Conservation (phyloP, 1,140 invertebrate genomes). For the Cyclina sinensis region DNA sequence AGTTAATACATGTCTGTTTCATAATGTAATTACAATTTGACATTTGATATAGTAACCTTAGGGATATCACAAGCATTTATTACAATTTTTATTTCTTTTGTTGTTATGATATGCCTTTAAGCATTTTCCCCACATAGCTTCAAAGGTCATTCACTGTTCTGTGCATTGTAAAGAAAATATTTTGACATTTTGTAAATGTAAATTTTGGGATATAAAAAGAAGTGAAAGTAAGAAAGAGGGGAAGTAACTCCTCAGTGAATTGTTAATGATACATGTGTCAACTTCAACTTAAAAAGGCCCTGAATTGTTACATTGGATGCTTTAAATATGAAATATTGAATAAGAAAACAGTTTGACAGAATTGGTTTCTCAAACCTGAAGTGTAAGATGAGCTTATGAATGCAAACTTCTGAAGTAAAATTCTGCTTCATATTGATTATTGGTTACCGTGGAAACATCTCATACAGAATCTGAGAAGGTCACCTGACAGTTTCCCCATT, state of each 20-base stretch:
- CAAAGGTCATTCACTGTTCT: no score
- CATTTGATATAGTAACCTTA: not conserved
- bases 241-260: not conserved
- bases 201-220: no score
- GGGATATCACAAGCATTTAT: not conserved
- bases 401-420: not conserved
- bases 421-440: slow-evolving; percentile 61
- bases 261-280: no score
- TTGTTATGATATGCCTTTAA: not conserved
- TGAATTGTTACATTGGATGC: no score
- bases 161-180: no score
- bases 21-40: not conserved
- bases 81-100: not conserved
- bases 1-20: no score
- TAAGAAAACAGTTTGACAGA: no score
- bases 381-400: not conserved
- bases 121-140: not conserved
- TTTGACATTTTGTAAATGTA: no score
- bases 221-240: not conserved
- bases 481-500: slow-evolving; percentile 49
- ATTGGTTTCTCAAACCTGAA: not conserved
- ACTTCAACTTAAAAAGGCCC: no score
- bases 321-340: no score
- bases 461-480: slow-evolving; percentile 36
- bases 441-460: slow-evolving; percentile 64